Percentiles rank a stretch among this genome's conserved stretches.
Conservation (phyloP, 1,140 invertebrate genomes). For the Plectrocnemia conspersa region DNA sequence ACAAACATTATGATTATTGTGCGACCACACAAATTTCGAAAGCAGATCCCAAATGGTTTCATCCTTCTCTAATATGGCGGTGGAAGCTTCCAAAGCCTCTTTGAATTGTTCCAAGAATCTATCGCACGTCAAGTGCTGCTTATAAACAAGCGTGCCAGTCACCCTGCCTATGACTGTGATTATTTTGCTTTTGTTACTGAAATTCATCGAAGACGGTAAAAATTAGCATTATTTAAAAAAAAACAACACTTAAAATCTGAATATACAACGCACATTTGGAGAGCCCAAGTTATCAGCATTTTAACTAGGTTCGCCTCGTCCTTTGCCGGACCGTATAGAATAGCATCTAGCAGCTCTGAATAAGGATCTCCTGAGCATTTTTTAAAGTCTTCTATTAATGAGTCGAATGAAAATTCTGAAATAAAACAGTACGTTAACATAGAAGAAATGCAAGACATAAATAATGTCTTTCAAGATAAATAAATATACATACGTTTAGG, state of each 20-base stretch:
- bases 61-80: constrained; percentile 5
- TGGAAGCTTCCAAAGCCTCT: constrained; percentile 14
- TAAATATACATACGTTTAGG: too few species aligned
- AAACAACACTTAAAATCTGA: background rate
- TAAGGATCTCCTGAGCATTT: constrained; percentile 7
- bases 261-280: constrained; percentile 11
- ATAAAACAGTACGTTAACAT: too few species aligned
- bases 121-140: constrained; percentile 15
- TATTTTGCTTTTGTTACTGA: constrained; percentile 14
- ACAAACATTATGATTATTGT: constrained; percentile 17
- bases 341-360: constrained; percentile 7
- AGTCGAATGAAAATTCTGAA: background rate
- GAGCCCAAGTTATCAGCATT: constrained; percentile 20
- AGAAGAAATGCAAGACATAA: too few species aligned
- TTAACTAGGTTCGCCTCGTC: background rate
- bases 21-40: constrained; percentile 24
- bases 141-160: constrained; percentile 18
- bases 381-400: constrained; percentile 7
- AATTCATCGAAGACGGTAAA: constrained; percentile 4
- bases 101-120: constrained; percentile 22
- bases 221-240: background rate
- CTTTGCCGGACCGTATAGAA: constrained; percentile 2
- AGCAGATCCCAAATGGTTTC: constrained; percentile 23
- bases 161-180: constrained; percentile 24
- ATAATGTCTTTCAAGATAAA: too few species aligned